These are phyloP conservation scores for Mormyrus lacerda DNA, from an alignment of 2,113 vertebrate genomes.

Conservation along the genomic window DNA sequence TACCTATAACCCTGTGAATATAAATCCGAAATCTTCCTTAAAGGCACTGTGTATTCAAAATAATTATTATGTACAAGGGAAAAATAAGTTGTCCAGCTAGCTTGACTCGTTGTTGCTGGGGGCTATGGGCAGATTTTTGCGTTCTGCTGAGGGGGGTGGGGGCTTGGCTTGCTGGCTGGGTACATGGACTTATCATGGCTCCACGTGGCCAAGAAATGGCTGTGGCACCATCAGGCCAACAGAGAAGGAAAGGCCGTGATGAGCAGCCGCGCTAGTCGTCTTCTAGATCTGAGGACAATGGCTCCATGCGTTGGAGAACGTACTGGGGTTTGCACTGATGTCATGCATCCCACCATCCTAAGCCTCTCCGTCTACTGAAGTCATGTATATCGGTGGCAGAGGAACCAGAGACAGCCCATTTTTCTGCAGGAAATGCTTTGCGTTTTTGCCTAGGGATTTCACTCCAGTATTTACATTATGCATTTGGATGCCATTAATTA, in stretches of 20 bases:
- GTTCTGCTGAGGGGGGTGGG: not conserved
- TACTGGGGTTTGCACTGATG: not conserved
- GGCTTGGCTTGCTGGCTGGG: not conserved
- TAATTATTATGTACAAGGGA: not conserved
- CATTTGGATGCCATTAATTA: not conserved
- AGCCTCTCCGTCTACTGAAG: not conserved
- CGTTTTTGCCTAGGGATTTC: not conserved
- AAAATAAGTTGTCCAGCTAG: not conserved
- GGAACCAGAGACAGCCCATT: not conserved
- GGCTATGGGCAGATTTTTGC: constrained; percentile 4
- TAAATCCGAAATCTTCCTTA: not conserved
- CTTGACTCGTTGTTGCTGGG: constrained; percentile 9
- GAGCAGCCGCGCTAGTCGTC: not conserved
- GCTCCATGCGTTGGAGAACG: not conserved
- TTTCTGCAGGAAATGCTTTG: not conserved
- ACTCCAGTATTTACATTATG: not conserved
- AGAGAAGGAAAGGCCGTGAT: not conserved
- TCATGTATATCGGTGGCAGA: not conserved
- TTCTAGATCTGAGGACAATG: not conserved
- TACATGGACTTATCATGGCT: not conserved
- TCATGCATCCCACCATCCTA: not conserved
- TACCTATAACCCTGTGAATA: not conserved
- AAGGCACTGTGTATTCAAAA: not conserved
- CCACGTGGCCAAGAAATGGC: not conserved
- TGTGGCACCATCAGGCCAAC: not conserved